These are phyloP conservation scores for Scomber scombrus DNA, from an alignment of 2,113 vertebrate species.

Conservation along the genomic window DNA sequence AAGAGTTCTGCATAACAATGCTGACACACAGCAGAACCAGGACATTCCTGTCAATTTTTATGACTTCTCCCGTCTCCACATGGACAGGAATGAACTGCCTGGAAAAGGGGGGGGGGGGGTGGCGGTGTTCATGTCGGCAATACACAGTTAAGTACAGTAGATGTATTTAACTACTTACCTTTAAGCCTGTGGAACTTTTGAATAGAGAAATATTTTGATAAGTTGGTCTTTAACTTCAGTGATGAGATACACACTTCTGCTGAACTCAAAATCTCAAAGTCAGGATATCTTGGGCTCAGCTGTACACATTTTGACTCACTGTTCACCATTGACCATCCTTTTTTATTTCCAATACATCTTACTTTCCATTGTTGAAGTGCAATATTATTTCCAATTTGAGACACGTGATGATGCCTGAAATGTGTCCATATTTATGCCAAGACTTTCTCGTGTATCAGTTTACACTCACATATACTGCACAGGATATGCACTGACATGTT, in stretches of 20 bases:
- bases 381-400: not conserved
- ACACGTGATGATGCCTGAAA: not conserved
- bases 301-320: not conserved
- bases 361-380: no score
- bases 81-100: conserved; percentile 26
- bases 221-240: not conserved
- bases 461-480: not conserved
- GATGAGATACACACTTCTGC: not conserved
- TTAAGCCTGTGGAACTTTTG: not conserved
- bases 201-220: not conserved
- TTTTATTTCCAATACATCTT: no score
- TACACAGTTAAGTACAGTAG: not conserved
- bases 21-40: conserved; percentile 38
- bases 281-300: not conserved
- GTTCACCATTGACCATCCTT: not conserved
- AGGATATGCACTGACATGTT: not conserved
- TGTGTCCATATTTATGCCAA: not conserved
- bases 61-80: conserved; percentile 21
- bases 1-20: not conserved
- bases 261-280: not conserved
- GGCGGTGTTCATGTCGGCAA: not conserved
- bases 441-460: not conserved
- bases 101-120: not conserved
- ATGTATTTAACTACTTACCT: not conserved
- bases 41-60: conserved; percentile 53